phyloP scores from a whole-genome alignment of 2,113 vertebrate species.

The Nematolebias whitei region DNA sequence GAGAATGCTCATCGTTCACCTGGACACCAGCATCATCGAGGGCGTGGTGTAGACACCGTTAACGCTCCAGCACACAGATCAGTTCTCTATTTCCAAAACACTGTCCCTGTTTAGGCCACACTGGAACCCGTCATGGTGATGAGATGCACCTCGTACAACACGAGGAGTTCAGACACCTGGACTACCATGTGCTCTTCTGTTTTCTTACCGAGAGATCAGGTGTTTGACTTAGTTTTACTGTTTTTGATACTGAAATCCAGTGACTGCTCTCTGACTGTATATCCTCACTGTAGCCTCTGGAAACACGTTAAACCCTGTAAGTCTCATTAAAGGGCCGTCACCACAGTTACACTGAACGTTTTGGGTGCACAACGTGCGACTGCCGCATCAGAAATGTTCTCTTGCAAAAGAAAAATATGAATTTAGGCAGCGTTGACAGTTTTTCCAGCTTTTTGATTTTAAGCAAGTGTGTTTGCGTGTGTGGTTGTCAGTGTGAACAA shows the following conservation, averaged over 20 bases:
- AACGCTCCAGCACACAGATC: background rate
- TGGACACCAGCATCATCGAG: constrained; percentile 87
- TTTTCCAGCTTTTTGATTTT: constrained; percentile 29
- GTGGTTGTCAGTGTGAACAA: constrained; percentile 31
- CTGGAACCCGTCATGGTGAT: constrained; percentile 54
- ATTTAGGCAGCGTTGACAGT: constrained; percentile 10
- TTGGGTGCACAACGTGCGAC: constrained; percentile 27
- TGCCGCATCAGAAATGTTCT: constrained; percentile 25
- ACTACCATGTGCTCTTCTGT: constrained; percentile 23
- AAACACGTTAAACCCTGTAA: constrained; percentile 26
- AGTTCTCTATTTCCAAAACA: constrained; percentile 43
- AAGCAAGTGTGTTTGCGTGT: constrained; percentile 37
- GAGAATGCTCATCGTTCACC: constrained; percentile 89
- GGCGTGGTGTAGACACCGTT: constrained; percentile 80
- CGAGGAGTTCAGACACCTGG: constrained; percentile 15
- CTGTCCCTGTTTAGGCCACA: constrained; percentile 59
- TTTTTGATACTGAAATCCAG: constrained; percentile 34
- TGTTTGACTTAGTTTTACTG: constrained; percentile 19
- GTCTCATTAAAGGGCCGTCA: constrained; percentile 21
- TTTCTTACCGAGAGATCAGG: constrained; percentile 14
- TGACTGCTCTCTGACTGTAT: constrained; percentile 20
- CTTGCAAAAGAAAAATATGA: constrained; percentile 21
- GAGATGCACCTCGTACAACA: constrained; percentile 25
- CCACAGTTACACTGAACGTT: constrained; percentile 23
- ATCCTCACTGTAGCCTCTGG: constrained; percentile 48